Conservation (phyloP, 1,140 invertebrate species). For the Orchestia grillus region DNA sequence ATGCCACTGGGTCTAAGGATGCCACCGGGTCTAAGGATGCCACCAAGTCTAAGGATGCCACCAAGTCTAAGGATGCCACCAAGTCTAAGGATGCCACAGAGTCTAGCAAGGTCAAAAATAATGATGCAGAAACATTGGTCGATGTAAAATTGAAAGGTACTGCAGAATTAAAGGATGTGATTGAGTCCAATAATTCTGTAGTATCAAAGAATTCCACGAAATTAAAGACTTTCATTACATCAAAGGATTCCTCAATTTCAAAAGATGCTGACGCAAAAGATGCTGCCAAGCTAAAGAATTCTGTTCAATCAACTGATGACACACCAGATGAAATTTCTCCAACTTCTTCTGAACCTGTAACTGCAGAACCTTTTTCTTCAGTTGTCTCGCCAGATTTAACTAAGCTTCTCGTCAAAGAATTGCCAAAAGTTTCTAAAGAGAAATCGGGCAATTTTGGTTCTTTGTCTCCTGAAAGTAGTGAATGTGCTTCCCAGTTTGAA, state of each 20-base stretch:
- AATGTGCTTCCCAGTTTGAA: neutral
- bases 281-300: neutral
- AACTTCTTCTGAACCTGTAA: neutral
- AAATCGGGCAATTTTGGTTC: neutral
- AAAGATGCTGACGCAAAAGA: neutral
- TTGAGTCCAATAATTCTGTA: neutral
- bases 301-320: neutral
- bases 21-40: no score
- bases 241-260: neutral
- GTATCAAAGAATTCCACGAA: neutral
- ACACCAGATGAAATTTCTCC: neutral
- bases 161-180: neutral
- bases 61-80: no score
- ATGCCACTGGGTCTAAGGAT: no score
- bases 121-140: neutral
- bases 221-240: neutral
- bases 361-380: neutral
- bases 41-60: no score
- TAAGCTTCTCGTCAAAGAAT: neutral
- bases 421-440: neutral
- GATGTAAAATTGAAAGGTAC: no score
- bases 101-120: neutral
- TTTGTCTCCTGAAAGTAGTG: neutral
- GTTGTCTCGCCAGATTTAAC: neutral
- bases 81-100: neutral